A percentile compares a stretch with the other conserved stretches of the same genome.
Evolutionary conservation across 2,888 invertebrate genomes (phyloP).

Genomic region (Pristionchus arcanus): DNA sequence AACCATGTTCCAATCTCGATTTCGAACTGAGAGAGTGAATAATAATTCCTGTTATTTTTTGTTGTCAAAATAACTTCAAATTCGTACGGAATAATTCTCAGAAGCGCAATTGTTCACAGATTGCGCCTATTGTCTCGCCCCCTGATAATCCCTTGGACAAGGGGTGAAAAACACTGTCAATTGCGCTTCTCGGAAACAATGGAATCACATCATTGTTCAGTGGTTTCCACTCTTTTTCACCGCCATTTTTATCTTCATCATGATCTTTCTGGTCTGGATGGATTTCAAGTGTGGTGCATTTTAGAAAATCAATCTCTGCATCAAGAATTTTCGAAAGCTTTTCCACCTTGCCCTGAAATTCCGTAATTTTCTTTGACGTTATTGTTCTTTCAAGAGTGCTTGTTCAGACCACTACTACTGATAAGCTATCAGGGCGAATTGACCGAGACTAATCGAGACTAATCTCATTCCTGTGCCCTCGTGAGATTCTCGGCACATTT

Average conservation of each 20-base stretch:
- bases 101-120: neutral
- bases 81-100: neutral
- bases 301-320: neutral
- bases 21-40: too few species aligned
- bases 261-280: neutral
- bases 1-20: too few species aligned
- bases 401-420: neutral
- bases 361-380: neutral
- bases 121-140: neutral
- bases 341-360: neutral
- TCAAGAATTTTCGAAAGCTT: neutral
- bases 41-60: too few species aligned
- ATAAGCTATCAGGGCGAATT: neutral
- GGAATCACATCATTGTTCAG: neutral
- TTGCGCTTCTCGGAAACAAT: neutral
- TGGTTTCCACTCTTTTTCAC: neutral
- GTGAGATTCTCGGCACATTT: neutral
- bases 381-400: neutral
- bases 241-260: neutral
- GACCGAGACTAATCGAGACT: neutral
- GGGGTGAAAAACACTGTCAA: neutral
- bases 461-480: slow-evolving; percentile 4
- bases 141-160: neutral
- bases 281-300: neutral
- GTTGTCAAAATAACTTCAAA: neutral